Evolutionary conservation across 2,797 vertebrate species (phyloP).

Genomic region (Adrianichthys oophorus): DNA sequence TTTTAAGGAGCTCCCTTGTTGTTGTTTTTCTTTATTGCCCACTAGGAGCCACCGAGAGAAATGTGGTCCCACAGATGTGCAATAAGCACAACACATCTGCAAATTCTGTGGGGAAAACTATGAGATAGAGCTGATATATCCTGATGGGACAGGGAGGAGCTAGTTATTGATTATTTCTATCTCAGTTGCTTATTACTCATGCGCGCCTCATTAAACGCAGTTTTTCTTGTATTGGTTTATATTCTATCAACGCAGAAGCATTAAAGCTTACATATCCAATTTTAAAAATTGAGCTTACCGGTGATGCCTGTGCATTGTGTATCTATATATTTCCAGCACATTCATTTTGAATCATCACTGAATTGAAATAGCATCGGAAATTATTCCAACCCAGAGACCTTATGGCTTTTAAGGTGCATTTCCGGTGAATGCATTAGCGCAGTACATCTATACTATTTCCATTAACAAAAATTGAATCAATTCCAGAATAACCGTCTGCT

Average conservation of each 20-base stretch:
- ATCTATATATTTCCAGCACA: no score
- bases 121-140: constrained; percentile 18
- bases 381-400: no score
- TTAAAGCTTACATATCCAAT: background rate
- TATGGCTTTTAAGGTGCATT: no score
- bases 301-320: no score
- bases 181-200: constrained; percentile 32
- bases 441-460: no score
- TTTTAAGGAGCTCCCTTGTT: constrained; percentile 35
- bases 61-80: constrained; percentile 43
- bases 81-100: constrained; percentile 33
- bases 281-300: no score
- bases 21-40: constrained; percentile 23
- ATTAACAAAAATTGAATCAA: no score
- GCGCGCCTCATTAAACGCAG: constrained; percentile 23
- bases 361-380: no score
- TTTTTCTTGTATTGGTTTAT: constrained; percentile 6
- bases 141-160: background rate
- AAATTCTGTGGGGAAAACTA: constrained; percentile 30
- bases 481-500: no score
- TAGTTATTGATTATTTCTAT: constrained; percentile 29
- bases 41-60: constrained; percentile 39
- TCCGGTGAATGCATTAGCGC: no score
- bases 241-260: constrained; percentile 9
- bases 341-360: no score